Evolutionary conservation across 2,113 vertebrate genomes (phyloP), one percentile per base, ranked within the genome.

Genomic region (Platycercus adscitus): DNA sequence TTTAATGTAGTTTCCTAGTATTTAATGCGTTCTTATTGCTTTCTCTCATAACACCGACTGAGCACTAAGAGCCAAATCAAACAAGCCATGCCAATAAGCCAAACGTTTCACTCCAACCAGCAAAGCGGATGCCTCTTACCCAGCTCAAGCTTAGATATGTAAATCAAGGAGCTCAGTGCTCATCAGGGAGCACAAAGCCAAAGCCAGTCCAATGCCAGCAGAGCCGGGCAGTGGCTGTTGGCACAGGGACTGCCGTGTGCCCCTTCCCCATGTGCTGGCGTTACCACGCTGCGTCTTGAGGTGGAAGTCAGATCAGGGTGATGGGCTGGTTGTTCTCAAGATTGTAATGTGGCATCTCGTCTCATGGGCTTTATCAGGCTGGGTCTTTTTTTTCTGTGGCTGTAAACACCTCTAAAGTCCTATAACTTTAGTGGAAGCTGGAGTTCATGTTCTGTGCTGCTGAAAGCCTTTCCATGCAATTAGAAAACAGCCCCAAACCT

Each of bases 41-140:
- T 96, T 94, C 87, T 97, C 50, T 93, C 93, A 95, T 91, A 95
- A 94, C 93, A 97, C 58, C 4, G 3, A 58, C 82, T 4, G 6
- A 81, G 61, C 71, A n/a, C 41, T 24, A 39, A 61, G 73, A 91
- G 93, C 96, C 96, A 97, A 96, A 93, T 95, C 41, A 96, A 97
- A 97, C 93, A 95, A 95, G 68, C 72, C 19, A 3, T 79, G 70
- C 89, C 91, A 88, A 88, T 39, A 91, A 97, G 88, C 82, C 94
- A 95, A 96, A 95, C 66, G 89, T 80, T 93, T 92, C 68, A 44
- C 43, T 80, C 86, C 58, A 49, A 44, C 95, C 79, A 81, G 94
- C 64, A 81, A 80, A 95, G 80, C 65, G 11, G 88, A 92, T 89
- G 82, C 31, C 44, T 89, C 85, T 85, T 56, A 81, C 21, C 87